A percentile compares a stretch with the other conserved stretches of the same genome.
Evolutionary conservation across 2,797 vertebrate species (phyloP).

Genomic region (Scolopax rusticola): DNA sequence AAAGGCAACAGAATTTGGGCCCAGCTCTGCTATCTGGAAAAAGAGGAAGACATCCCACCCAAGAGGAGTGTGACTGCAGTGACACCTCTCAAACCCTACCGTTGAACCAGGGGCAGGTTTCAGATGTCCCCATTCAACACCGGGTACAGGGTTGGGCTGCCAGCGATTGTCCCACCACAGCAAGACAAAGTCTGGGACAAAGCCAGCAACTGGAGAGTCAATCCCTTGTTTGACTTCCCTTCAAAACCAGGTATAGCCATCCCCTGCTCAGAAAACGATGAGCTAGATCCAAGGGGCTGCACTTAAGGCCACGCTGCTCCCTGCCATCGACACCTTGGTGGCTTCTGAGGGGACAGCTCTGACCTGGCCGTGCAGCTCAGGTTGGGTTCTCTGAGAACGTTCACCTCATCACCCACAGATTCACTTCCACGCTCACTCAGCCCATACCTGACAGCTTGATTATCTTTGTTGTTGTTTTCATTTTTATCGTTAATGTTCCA

Average conservation of each 20-base stretch:
- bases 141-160: rapidly evolving
- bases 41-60: background rate
- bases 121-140: background rate
- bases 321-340: background rate
- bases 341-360: background rate
- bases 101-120: background rate
- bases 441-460: background rate
- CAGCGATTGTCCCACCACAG: rapidly evolving
- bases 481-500: conserved; percentile 57
- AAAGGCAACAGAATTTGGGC: background rate
- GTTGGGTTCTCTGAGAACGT: rapidly evolving
- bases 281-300: background rate
- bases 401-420: background rate
- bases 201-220: background rate
- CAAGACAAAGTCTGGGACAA: background rate
- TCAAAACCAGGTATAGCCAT: background rate
- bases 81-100: background rate
- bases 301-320: rapidly evolving
- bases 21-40: background rate
- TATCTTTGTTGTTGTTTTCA: conserved; percentile 1
- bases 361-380: background rate
- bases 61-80: background rate
- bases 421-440: background rate
- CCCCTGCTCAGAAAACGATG: background rate
- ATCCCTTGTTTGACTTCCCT: background rate